Evolutionary conservation across 2,888 invertebrate species (phyloP), one percentile per base, ranked within the genome.

Genomic region (Chrysolina haemoptera): DNA sequence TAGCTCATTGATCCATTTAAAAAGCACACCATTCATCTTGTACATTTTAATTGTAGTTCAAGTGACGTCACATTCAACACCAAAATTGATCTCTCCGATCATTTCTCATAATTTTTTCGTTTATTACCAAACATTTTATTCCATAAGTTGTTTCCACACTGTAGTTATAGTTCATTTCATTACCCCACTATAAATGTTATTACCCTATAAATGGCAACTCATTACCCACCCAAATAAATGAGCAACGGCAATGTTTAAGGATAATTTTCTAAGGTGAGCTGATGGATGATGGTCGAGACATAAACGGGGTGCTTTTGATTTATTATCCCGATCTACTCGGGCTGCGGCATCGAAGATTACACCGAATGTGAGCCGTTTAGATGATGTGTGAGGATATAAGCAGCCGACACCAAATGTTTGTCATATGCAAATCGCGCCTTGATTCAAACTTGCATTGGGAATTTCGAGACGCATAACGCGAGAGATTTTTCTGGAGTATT

Each of bases 321-420:
- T 87, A 87, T 87, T 86, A 86, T 85, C 84, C 84, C 82, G 84
- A 85, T 85, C 85, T 84, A 83, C 83, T 67, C 53, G 14, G 84
- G 84, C 84, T 84, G 86, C 84, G 84, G 85, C 85, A 84, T 86
- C 86, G 84, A 83, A 86, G 86, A 87, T 87, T 86, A 87, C 85
- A 84, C 85, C 84, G 82, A 85, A 85, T 86, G 84, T 85, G 85
- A 85, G 84, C 84, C 82, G 83, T 84, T 82, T 83, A 83, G 84
- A 85, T 85, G 85, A 85, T 86, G 68, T 68, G 85, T 84, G 84
- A 83, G 85, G 84, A 85, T 86, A 86, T 85, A 85, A 86, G 84
- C 84, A 84, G 84, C 83, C 86, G 85, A 85, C 86, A 85, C 84
- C 85, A 84, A 86, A 84, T 85, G 85, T 78, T 79, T 82, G 81